Evolutionary conservation across 2,888 invertebrate genomes (phyloP).

Genomic region (Hypselothyrea guttata): DNA sequence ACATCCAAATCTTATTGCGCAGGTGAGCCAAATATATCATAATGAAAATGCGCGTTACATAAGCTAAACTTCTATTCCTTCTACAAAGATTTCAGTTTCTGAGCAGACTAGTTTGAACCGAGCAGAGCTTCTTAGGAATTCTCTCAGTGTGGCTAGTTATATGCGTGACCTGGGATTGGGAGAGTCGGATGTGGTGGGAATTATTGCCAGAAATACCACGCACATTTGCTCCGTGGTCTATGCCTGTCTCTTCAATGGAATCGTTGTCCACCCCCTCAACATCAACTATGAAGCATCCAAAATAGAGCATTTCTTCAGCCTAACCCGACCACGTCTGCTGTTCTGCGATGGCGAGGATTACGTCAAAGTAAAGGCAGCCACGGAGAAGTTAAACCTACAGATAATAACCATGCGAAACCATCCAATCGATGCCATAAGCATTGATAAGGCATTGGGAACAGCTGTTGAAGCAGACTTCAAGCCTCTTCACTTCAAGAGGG

Average conservation of each 20-base stretch:
- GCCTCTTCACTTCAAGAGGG: background rate
- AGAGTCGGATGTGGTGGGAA: background rate
- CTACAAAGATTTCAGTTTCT: background rate
- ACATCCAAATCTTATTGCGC: background rate
- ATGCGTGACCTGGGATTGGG: background rate
- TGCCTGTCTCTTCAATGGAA: background rate
- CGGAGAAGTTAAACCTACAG: background rate
- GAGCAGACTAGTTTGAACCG: background rate
- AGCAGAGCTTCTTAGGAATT: background rate
- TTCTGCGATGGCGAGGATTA: slow-evolving; percentile 3
- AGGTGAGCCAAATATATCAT: background rate
- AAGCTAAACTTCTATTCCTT: background rate
- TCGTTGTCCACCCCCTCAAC: background rate
- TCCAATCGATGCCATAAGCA: background rate
- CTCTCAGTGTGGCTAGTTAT: background rate
- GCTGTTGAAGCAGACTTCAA: background rate
- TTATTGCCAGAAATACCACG: background rate
- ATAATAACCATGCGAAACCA: slow-evolving; percentile 2
- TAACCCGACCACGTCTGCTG: background rate
- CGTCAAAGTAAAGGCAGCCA: background rate
- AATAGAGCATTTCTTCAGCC: background rate
- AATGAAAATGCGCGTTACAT: background rate
- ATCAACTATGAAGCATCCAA: background rate
- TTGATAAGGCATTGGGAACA: background rate
- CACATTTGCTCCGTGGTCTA: background rate